These are phyloP conservation scores for Eupithecia vulgata DNA, from an alignment of 2,888 invertebrate species.

Conservation along the genomic window DNA sequence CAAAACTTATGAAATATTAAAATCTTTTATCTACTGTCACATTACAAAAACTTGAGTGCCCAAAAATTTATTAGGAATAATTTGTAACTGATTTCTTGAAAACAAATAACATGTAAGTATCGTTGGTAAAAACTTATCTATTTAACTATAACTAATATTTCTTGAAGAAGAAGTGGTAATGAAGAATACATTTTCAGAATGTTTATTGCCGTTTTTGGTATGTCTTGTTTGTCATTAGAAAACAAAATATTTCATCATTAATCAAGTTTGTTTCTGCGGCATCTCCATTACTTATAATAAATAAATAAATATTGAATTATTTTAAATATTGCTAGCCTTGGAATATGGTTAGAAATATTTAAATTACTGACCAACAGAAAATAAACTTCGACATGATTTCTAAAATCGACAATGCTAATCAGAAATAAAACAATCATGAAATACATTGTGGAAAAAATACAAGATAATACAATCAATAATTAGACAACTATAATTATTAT, in stretches of 20 bases:
- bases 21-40: neutral
- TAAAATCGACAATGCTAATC: neutral
- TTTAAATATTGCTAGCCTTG: neutral
- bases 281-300: neutral
- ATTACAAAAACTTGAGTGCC: neutral
- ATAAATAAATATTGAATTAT: neutral
- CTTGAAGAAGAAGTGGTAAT: slow-evolving; percentile 19
- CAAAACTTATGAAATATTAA: neutral
- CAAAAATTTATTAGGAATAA: neutral
- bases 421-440: slow-evolving; percentile 19
- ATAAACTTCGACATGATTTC: neutral
- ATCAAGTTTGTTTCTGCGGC: neutral
- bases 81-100: neutral
- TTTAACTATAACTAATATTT: neutral
- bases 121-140: neutral
- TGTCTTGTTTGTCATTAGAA: neutral
- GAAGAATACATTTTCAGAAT: slow-evolving; percentile 40
- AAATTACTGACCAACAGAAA: neutral
- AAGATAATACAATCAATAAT: slow-evolving; percentile 13
- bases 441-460: slow-evolving; percentile 20
- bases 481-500: neutral
- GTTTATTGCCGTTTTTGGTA: slow-evolving; percentile 17
- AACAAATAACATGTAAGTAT: neutral
- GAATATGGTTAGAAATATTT: neutral
- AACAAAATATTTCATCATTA: slow-evolving; percentile 32